Conservation (phyloP, 2,888 invertebrate species). For the Drosophila borealis region DNA sequence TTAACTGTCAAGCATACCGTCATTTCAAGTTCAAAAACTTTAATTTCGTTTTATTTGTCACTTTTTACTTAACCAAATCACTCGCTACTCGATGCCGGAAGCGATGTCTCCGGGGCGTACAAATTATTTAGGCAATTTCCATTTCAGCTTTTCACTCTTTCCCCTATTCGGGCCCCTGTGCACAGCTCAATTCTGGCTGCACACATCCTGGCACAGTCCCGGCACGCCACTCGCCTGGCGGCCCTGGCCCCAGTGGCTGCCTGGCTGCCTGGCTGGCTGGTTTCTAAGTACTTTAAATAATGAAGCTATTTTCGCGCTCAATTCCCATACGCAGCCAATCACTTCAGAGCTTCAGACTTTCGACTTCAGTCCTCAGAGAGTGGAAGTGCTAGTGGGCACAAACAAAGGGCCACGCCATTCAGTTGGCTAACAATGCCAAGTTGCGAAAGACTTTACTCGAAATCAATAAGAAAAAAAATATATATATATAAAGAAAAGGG, state of each 20-base stretch:
- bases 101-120: constrained; percentile 58
- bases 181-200: constrained; percentile 63
- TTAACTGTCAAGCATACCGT: not conserved
- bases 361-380: constrained; percentile 15
- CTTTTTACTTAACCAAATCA: constrained; percentile 33
- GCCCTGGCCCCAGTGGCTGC: too few relatives aligned
- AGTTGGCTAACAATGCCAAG: constrained; percentile 62
- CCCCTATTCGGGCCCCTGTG: constrained; percentile 36
- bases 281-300: constrained; percentile 76
- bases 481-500: not conserved
- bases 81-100: constrained; percentile 21
- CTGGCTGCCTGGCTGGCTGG: constrained; percentile 3
- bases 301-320: constrained; percentile 79
- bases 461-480: constrained; percentile 63
- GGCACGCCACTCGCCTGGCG: too few relatives aligned
- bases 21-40: not conserved
- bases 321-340: constrained; percentile 77
- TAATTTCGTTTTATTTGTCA: constrained; percentile 8
- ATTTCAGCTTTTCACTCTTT: constrained; percentile 48
- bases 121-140: constrained; percentile 76
- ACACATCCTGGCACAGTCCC: constrained; percentile 21
- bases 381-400: not conserved
- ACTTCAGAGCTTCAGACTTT: constrained; percentile 54
- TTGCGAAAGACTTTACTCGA: constrained; percentile 51
- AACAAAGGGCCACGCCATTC: constrained; percentile 43